Evolutionary conservation across 2,888 invertebrate species (phyloP).

Genomic region (Taenaris catops): DNA sequence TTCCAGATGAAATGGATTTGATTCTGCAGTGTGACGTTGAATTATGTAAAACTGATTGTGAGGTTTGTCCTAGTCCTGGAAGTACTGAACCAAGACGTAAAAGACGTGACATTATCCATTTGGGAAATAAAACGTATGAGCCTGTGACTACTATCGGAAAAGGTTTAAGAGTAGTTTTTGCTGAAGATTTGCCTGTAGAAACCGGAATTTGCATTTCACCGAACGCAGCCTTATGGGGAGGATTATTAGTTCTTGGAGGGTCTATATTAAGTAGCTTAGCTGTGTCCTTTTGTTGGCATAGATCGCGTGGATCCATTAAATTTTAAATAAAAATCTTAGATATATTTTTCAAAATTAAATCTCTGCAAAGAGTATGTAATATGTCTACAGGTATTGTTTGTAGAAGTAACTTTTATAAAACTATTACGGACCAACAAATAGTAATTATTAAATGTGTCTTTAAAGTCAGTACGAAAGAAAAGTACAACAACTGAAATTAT

Average conservation of each 20-base stretch:
- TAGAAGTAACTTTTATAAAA: too few species aligned
- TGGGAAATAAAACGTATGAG: constrained; percentile 70
- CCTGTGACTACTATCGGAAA: constrained; percentile 83
- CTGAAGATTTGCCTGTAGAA: constrained; percentile 80
- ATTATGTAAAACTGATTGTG: constrained; percentile 89
- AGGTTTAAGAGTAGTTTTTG: constrained; percentile 83
- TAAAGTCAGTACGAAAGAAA: too few species aligned
- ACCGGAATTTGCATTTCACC: constrained; percentile 82
- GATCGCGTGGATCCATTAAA: constrained; percentile 49
- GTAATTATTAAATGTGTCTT: too few species aligned
- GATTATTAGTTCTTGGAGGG: constrained; percentile 79
- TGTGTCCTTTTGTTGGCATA: constrained; percentile 65
- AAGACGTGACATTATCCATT: constrained; percentile 61
- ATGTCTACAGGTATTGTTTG: too few species aligned
- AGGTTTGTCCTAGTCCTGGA: constrained; percentile 84
- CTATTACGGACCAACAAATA: too few species aligned
- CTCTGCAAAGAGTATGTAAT: not conserved
- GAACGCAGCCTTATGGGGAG: constrained; percentile 81
- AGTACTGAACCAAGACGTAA: constrained; percentile 73
- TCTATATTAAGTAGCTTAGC: constrained; percentile 75
- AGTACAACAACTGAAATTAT: too few species aligned
- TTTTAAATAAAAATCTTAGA: constrained; percentile 34
- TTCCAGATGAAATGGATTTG: constrained; percentile 91
- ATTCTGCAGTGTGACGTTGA: constrained; percentile 91
- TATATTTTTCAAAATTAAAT: not conserved